Base-by-base conservation (phyloP, 1,140 invertebrate species). In the Rhagoletis zephyria region DNA sequence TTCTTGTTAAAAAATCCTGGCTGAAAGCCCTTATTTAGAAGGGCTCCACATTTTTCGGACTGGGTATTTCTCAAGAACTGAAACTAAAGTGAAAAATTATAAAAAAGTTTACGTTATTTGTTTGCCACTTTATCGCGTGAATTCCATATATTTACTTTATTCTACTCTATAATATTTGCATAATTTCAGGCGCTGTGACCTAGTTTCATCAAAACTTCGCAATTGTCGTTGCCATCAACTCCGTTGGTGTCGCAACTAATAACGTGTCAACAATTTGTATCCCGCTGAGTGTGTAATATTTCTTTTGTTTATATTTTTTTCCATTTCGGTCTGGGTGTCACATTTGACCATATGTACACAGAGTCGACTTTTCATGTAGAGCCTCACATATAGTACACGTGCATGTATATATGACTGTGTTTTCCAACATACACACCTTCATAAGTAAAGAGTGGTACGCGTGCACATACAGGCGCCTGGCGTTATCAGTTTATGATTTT, bases 181-280 rank as follows among this genome's bases (percentile, higher is more conserved):
- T 81, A 81, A 81, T 81, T 48, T 74, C 40, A 74, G 42, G 42
- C 67, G 40, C 42, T 74, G 14, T 42, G 67, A 48, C 67, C 67
- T 10, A 42, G 40, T 74, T 74, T 74, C 42, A 2, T 48, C 40
- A 48, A 45, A 45, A 42, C 40, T 74, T 74, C 9, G 40, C 40
- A 40, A 67, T 67, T 74, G 16, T 74, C 42, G 12, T 14, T 45
- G 10, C 14, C 67, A 40, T 40, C 40, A 16, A 74, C 40, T 4
- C 12, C 67, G 42, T 16, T 74, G 67, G 67, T 74, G 67, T 74
- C 42, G 67, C 40, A 74, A 74, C 67, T 74, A 74, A 74, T 74
- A 74, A 74, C 67, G 67, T 74, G 67, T 74, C 14, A 74, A 74
- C 42, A 74, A 74, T 74, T 74, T 74, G 67, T 74, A 14, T 74